Base-by-base conservation (phyloP, 2,888 invertebrate genomes). In the Eupithecia subfuscata region DNA sequence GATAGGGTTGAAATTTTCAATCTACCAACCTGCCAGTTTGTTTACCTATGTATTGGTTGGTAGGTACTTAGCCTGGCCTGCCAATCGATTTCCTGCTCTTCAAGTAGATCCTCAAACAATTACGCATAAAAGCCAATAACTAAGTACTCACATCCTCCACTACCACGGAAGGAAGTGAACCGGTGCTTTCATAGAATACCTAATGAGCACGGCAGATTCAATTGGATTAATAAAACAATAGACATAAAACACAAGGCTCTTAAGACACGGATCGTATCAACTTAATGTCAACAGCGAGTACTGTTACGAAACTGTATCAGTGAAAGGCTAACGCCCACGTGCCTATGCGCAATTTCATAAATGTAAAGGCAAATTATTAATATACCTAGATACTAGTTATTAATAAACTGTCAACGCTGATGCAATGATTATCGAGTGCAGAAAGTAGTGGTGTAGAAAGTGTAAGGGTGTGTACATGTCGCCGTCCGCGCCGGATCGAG, bases 271-370 rank as follows among this genome's bases (percentile, higher is more conserved):
- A 74, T 37, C 43, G 43, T 60, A 71, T 25, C 18, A 78, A 77
- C 68, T 73, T 65, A 65, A 72, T 70, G 69, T 74, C 72, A 75
- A 74, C 68, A 64, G 64, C 45, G 69, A 78, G 75, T 72, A 45
- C 70, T 75, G 77, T 80, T 80, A 81, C 80, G 82, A 81, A 82
- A 80, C 72, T 81, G 78, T 81, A 77, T 72, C 75, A 82, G 89
- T 85, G 89, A 89, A 90, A 90, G 89, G 84, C 71, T 71, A 75
- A 76, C 85, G 82, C 87, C 88, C 83, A 88, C 88, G 81, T 77
- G 78, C 74, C 80, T 83, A 81, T 84, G 76, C 72, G 82, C 82
- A 81, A 79, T 83, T 84, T 76, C 78, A 80, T 82, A 84, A 84
- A 87, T 87, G 85, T 85, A 82, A 88, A 85, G 85, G 83, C 82